A percentile compares a stretch with the other conserved stretches of the same genome.
Conservation (phyloP, 2,797 vertebrate genomes). For the Acridotheres tristis region DNA sequence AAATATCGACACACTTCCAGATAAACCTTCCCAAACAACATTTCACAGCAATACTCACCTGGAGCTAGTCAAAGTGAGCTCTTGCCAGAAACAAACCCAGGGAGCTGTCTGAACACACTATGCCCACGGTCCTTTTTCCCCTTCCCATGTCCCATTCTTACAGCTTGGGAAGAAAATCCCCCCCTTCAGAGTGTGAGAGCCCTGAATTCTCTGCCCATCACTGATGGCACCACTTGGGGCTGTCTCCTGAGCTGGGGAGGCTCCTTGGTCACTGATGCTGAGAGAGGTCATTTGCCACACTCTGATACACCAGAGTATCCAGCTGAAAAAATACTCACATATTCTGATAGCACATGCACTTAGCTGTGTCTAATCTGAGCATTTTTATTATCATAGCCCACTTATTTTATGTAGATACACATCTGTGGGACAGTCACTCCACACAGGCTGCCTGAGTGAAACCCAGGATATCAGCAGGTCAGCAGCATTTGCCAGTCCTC, state of each 20-base stretch:
- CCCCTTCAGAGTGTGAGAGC: neutral
- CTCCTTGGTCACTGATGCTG: neutral
- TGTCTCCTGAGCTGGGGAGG: neutral
- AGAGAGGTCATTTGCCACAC: neutral
- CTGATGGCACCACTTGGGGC: neutral
- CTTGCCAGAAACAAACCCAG: neutral
- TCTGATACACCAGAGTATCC: neutral
- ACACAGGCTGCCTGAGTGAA: neutral
- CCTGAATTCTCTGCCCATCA: neutral
- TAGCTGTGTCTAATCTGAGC: neutral
- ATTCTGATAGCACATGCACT: neutral
- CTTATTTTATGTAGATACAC: neutral
- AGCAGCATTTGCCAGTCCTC: neutral
- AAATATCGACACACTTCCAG: neutral
- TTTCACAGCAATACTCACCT: neutral
- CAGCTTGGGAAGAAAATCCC: neutral
- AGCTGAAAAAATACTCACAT: neutral
- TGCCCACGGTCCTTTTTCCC: neutral
- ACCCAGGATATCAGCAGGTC: neutral
- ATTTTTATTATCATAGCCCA: neutral
- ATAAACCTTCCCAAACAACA: neutral
- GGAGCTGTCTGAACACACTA: fast-evolving
- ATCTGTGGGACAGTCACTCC: neutral
- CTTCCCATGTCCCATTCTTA: neutral
- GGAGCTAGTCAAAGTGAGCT: neutral